A percentile compares a stretch with the other conserved stretches of the same genome.
phyloP scores from a whole-genome alignment of 2,113 vertebrate genomes.

The Clupea harengus region DNA sequence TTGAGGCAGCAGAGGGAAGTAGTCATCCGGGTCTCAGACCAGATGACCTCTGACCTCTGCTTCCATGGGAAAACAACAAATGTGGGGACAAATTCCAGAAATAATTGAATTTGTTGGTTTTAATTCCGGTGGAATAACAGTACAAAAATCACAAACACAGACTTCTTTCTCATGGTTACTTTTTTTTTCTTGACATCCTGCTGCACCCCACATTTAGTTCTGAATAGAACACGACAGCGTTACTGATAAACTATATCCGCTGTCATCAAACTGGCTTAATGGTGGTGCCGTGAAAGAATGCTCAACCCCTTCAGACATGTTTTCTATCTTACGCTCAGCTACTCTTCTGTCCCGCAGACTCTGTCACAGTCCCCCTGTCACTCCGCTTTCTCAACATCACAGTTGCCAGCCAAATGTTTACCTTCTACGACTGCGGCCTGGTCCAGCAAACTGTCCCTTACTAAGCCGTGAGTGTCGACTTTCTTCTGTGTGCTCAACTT shows the following conservation, averaged over 20 bases:
- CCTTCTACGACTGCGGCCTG: conserved; percentile 87
- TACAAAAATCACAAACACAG: background rate
- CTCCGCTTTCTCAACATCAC: conserved; percentile 83
- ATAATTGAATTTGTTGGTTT: conserved; percentile 15
- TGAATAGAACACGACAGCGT: background rate
- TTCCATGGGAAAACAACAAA: background rate
- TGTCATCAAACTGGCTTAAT: background rate
- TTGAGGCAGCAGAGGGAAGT: background rate
- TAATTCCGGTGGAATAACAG: conserved; percentile 7
- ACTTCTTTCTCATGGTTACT: background rate
- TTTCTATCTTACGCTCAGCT: background rate
- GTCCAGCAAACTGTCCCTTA: conserved; percentile 80
- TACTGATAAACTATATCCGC: background rate
- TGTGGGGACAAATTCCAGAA: background rate
- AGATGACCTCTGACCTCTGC: conserved; percentile 15
- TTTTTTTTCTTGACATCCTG: background rate
- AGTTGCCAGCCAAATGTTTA: conserved; percentile 80
- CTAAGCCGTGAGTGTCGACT: conserved; percentile 80
- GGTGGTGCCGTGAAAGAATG: background rate
- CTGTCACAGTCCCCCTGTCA: conserved; percentile 79
- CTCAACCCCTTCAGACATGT: background rate
- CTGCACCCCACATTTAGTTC: background rate
- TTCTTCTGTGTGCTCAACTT: background rate
- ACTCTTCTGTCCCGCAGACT: conserved; percentile 70
- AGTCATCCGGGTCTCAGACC: background rate